Conservation (phyloP, 2,797 vertebrate species). For the Sebastes iracundus region DNA sequence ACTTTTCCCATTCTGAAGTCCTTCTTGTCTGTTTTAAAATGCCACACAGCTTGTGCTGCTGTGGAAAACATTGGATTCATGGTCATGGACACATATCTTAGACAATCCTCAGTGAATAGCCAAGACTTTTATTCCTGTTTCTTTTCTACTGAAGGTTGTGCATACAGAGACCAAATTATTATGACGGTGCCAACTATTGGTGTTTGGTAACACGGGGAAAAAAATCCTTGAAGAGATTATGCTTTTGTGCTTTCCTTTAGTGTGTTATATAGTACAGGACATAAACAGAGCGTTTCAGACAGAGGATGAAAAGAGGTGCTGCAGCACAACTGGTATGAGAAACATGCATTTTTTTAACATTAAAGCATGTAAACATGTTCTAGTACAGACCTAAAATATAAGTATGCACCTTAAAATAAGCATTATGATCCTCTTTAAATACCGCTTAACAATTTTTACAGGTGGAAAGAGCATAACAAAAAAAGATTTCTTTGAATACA, state of each 20-base stretch:
- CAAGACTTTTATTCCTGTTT: not conserved
- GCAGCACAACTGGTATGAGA: not conserved
- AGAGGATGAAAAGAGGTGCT: not conserved
- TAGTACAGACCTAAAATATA: not conserved
- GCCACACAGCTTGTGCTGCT: not conserved
- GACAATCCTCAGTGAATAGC: not conserved
- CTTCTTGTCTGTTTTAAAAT: not conserved
- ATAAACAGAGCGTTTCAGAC: not conserved
- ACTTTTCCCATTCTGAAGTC: slow-evolving; percentile 12
- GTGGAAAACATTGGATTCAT: not conserved
- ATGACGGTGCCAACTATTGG: not conserved
- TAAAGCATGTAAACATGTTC: not conserved
- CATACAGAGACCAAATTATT: not conserved
- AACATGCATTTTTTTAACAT: not conserved
- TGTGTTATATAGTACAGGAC: not conserved
- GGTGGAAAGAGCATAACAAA: not conserved
- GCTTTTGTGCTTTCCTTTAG: not conserved
- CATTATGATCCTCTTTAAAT: not conserved
- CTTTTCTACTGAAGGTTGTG: not conserved
- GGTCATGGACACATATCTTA: not conserved
- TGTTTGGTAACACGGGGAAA: not conserved
- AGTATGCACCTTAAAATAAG: not conserved
- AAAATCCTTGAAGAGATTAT: not conserved
- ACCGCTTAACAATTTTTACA: not conserved
- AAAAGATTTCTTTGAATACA: not conserved